phyloP scores from a whole-genome alignment of 2,888 invertebrate species.

The Drosophila siamana region DNA sequence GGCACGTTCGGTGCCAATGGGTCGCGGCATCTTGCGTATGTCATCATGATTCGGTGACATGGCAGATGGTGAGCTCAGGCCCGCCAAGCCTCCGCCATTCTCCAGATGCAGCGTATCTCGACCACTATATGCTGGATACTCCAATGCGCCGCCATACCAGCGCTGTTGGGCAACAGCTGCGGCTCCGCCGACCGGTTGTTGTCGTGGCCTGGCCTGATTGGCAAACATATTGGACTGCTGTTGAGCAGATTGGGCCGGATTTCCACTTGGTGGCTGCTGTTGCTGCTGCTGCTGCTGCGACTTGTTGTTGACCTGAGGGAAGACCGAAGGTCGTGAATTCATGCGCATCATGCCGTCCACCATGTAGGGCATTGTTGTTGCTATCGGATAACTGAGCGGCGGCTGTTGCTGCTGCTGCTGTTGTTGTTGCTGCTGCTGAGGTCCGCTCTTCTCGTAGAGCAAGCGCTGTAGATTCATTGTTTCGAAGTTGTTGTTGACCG shows the following conservation, averaged over 20 bases:
- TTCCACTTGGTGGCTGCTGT: conserved; percentile 56
- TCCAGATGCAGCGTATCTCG: conserved; percentile 84
- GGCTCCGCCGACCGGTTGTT: conserved; percentile 39
- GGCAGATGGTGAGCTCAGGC: conserved; percentile 83
- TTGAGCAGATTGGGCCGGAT: conserved; percentile 52
- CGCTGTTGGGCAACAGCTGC: conserved; percentile 58
- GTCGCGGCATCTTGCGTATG: conserved; percentile 87
- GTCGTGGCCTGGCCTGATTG: conserved; percentile 78
- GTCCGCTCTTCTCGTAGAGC: conserved; percentile 71
- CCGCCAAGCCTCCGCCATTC: conserved; percentile 80
- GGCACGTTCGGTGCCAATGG: conserved; percentile 92
- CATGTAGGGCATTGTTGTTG: conserved; percentile 61
- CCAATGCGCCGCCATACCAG: conserved; percentile 77
- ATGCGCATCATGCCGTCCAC: conserved; percentile 87
- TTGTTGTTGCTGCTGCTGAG: conserved; percentile 54
- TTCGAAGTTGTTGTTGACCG: conserved; percentile 43
- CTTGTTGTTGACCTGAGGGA: conserved; percentile 86
- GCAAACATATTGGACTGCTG: conserved; percentile 59
- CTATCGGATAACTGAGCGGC: conserved; percentile 78
- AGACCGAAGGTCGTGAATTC: conserved; percentile 93
- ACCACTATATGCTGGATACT: conserved; percentile 73
- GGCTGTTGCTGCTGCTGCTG: conserved; percentile 45
- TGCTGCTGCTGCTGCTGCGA: conserved; percentile 57
- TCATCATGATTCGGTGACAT: conserved; percentile 86
- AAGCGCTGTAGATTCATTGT: conserved; percentile 67